Evolutionary conservation across 2,113 vertebrate species (phyloP).

Genomic region (Cacatua alba): DNA sequence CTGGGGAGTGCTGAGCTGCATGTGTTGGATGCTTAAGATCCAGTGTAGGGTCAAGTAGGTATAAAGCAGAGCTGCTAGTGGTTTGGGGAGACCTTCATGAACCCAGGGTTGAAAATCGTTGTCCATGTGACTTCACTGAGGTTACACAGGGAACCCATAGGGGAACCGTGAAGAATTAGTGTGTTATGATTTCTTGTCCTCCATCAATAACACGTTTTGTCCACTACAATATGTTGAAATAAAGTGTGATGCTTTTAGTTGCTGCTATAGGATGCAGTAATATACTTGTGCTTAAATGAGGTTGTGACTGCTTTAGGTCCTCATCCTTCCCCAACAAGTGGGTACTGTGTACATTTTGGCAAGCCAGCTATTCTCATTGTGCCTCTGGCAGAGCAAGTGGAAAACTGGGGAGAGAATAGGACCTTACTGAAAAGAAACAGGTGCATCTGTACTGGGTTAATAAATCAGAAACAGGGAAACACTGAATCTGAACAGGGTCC

Average conservation of each 20-base stretch:
- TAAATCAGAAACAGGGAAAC: conserved; percentile 34
- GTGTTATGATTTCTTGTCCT: neutral
- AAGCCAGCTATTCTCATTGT: neutral
- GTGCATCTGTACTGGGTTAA: conserved; percentile 20
- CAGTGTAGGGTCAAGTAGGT: neutral
- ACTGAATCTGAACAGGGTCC: conserved; percentile 12
- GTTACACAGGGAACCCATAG: neutral
- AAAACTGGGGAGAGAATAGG: conserved; percentile 10
- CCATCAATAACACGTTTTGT: neutral
- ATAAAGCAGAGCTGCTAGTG: neutral
- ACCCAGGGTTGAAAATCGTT: neutral
- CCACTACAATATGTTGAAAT: neutral
- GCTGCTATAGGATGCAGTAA: neutral
- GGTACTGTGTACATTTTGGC: neutral
- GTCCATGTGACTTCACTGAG: neutral
- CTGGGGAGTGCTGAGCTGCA: neutral
- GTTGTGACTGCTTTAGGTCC: neutral
- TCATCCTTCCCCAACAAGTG: neutral
- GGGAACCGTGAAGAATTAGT: neutral
- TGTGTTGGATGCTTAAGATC: neutral
- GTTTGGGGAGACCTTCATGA: neutral
- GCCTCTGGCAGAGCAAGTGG: conserved; percentile 1
- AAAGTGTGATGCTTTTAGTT: neutral
- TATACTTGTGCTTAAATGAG: neutral
- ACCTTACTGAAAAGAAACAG: conserved; percentile 15